Evolutionary conservation across 2,888 invertebrate genomes (phyloP), one percentile per base, ranked within the genome.

Genomic region (Hypena proboscidalis): DNA sequence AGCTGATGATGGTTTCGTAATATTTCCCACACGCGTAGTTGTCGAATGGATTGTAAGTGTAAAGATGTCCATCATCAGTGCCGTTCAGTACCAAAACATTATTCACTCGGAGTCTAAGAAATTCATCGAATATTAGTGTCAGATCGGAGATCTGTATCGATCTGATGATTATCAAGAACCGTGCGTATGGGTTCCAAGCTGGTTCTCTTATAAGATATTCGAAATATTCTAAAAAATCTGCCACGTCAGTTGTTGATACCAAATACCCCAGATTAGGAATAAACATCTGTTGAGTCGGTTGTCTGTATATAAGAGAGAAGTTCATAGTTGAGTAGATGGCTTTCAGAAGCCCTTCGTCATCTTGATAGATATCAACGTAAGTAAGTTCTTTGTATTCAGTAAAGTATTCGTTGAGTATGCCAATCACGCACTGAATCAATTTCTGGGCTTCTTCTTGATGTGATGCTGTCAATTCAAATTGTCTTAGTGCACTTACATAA

Each of bases 21-120:
- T 66, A 61, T 36, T 66, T 70, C 3, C 84, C 83, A 44, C 83
- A 84, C 0, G 70, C 70, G 32, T 65, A 75, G 36, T 82, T 73
- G 25, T 77, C 73, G 22, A 66, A 82, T 1, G 81, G 78, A 45
- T 83, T 75, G 46, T 80, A 83, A 0, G 77, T 68, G 39, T 74
- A 80, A 4, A 82, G 17, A 2, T 74, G 42, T 2, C 61, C 55
- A 10, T 74, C 58, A 1, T 44, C 32, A 0, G 57, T 67, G 7
- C 69, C 70, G 23, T 72, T 69, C 1, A 77, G 22, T 2, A 80
- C 47, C 1, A 78, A 13, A 0, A 72, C 74, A 19, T 77, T 52
- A 2, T 42, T 26, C 0, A 80, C 60, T 19, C 68, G 75, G 4
- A 50, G 21, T 4, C 36, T 23, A 4, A 81, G 40, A 13, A 82